phyloP scores from a whole-genome alignment of 2,113 vertebrate genomes.

The Ursus arctos region DNA sequence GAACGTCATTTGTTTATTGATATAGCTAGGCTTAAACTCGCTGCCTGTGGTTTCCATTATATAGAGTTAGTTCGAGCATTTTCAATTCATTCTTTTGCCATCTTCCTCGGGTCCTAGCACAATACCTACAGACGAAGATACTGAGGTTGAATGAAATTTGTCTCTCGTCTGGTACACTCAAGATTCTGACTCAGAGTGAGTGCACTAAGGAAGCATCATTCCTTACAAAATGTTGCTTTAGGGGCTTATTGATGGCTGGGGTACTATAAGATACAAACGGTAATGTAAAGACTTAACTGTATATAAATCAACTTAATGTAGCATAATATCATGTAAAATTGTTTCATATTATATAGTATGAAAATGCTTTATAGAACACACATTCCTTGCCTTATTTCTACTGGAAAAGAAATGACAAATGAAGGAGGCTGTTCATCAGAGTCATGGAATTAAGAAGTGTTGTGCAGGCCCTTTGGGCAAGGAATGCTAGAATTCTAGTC shows the following conservation, averaged over 20 bases:
- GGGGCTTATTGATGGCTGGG: not conserved
- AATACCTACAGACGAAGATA: not conserved
- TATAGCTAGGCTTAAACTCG: constrained; percentile 17
- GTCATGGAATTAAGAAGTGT: not conserved
- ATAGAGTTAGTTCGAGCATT: not conserved
- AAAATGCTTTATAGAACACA: not conserved
- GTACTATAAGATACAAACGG: not conserved
- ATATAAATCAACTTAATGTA: not conserved
- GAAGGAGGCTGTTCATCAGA: not conserved
- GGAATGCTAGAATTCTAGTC: not conserved
- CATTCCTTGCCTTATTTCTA: not conserved
- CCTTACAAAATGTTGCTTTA: not conserved
- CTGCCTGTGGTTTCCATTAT: not conserved
- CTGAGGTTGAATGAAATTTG: not conserved
- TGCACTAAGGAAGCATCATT: not conserved
- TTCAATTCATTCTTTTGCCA: constrained; percentile 19
- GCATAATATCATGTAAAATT: not conserved
- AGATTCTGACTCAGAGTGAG: not conserved
- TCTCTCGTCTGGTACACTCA: not conserved
- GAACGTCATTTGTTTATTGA: not conserved
- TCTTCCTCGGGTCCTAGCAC: not conserved
- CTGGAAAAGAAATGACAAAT: constrained; percentile 18
- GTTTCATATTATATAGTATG: not conserved
- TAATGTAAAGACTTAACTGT: not conserved
- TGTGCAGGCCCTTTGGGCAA: not conserved